phyloP scores from a whole-genome alignment of 2,888 invertebrate species.

The Phymatocera aterrima region DNA sequence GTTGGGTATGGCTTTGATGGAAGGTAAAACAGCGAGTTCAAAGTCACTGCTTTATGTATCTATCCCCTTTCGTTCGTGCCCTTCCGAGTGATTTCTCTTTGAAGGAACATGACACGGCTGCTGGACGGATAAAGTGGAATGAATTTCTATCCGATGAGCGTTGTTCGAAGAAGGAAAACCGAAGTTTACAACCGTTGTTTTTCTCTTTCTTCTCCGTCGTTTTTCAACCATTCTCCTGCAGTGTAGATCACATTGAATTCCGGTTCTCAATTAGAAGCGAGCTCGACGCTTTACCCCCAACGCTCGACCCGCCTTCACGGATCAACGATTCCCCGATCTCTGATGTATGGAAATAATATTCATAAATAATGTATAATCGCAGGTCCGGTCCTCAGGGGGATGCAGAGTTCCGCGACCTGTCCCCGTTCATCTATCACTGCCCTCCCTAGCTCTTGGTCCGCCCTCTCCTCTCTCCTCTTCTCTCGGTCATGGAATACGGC shows the following conservation, averaged over 20 bases:
- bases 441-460: constrained; percentile 54
- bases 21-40: neutral
- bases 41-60: neutral
- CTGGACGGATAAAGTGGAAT: neutral
- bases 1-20: too few relatives aligned
- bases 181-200: neutral
- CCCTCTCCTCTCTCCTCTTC: constrained; percentile 57
- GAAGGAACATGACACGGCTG: too few relatives aligned
- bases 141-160: too few relatives aligned
- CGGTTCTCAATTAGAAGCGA: neutral
- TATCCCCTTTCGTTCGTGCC: neutral
- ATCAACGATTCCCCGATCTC: constrained; percentile 15
- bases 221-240: too few relatives aligned
- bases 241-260: too few relatives aligned
- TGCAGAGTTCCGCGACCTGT: constrained; percentile 59
- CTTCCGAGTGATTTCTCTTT: neutral
- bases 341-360: constrained; percentile 46
- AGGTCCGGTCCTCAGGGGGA: constrained; percentile 48
- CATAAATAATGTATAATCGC: constrained; percentile 54
- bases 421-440: constrained; percentile 68
- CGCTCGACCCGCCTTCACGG: neutral
- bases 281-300: neutral
- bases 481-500: constrained; percentile 38
- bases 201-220: too few relatives aligned
- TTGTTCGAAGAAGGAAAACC: neutral